Percentiles rank a stretch among this genome's conserved stretches.
These are phyloP conservation scores for Ctenosaura bakeri DNA, from an alignment of 2,797 vertebrate species.

Conservation along the genomic window DNA sequence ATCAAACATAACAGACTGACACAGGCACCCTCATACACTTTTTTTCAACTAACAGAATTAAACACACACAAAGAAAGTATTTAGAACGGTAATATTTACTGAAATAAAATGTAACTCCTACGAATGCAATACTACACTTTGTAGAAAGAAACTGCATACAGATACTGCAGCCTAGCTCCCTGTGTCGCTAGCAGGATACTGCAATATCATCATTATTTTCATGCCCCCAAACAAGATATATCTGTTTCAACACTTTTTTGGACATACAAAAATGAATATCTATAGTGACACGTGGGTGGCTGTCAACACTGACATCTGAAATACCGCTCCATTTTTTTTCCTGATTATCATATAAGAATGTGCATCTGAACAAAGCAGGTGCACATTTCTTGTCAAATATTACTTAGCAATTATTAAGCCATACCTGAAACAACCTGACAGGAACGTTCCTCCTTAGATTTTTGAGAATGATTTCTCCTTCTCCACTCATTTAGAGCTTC, in stretches of 20 bases:
- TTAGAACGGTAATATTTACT: background rate
- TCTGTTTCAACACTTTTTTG: background rate
- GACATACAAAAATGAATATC: background rate
- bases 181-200: background rate
- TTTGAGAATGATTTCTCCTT: slow-evolving; percentile 37
- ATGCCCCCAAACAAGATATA: background rate
- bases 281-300: background rate
- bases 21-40: no score
- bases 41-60: background rate
- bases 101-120: background rate
- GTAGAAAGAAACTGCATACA: background rate
- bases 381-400: background rate
- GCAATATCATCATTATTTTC: background rate
- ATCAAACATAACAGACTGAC: no score
- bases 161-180: background rate
- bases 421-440: slow-evolving; percentile 79
- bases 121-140: background rate
- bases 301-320: background rate
- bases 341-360: background rate
- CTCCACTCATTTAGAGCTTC: slow-evolving; percentile 87
- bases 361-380: background rate
- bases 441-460: slow-evolving; percentile 16
- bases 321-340: background rate
- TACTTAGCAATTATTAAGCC: background rate
- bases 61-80: background rate